These are phyloP conservation scores for Merluccius polli DNA, from an alignment of 2,797 vertebrate genomes.

Conservation along the genomic window DNA sequence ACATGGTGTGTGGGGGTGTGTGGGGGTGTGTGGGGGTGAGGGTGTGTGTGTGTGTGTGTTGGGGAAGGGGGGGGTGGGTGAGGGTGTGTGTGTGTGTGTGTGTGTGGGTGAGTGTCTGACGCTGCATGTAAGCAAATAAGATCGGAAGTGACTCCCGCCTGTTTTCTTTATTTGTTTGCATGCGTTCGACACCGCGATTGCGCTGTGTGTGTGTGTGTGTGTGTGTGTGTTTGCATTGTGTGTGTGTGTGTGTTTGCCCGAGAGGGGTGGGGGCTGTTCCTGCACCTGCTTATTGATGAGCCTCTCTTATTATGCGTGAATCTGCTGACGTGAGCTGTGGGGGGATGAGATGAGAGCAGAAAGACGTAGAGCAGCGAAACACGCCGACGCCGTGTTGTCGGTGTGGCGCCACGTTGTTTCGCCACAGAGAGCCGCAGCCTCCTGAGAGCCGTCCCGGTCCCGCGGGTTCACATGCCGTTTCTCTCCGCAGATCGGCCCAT, in stretches of 20 bases:
- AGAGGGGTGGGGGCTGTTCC: neutral
- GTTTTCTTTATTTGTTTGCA: neutral
- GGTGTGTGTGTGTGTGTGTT: neutral
- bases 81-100: neutral
- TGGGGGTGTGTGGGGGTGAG: neutral
- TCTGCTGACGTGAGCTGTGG: constrained; percentile 41
- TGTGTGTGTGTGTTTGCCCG: neutral
- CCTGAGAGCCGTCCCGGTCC: too few species aligned
- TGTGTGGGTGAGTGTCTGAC: neutral
- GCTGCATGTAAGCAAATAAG: neutral
- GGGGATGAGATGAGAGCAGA: too few species aligned
- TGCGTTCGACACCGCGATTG: neutral
- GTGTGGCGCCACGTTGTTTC: too few species aligned
- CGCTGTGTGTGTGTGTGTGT: neutral
- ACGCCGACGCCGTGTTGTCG: neutral
- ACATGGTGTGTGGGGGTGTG: neutral
- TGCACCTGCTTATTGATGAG: constrained; percentile 34
- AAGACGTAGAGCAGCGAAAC: neutral
- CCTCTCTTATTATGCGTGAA: constrained; percentile 37
- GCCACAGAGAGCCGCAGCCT: too few species aligned
- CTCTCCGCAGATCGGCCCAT: too few species aligned
- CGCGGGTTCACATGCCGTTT: too few species aligned
- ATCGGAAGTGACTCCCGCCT: neutral
- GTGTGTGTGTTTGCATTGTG: neutral
- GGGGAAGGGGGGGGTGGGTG: neutral